These are phyloP conservation scores for Peromyscus californicus DNA, from an alignment of 2,113 vertebrate genomes.

Conservation along the genomic window DNA sequence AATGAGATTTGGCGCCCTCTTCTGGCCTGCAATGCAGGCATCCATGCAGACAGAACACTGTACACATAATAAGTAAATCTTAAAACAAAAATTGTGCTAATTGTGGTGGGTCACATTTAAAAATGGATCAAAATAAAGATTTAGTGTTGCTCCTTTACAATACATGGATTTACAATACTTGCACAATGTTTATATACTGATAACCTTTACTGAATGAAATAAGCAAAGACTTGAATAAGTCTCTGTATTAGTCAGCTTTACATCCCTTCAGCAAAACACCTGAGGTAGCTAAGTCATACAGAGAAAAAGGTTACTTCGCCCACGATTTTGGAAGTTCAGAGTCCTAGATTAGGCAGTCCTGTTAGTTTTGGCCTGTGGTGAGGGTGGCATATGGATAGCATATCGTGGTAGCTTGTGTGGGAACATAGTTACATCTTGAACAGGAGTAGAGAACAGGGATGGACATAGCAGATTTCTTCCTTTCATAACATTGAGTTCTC, in stretches of 20 bases:
- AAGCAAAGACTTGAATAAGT: constrained; percentile 43
- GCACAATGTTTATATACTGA: background rate
- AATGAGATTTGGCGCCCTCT: background rate
- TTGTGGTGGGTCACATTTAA: background rate
- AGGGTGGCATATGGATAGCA: background rate
- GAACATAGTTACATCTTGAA: background rate
- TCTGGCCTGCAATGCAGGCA: background rate
- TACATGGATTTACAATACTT: background rate
- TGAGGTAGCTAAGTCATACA: background rate
- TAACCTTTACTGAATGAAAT: constrained; percentile 14
- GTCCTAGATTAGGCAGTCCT: background rate
- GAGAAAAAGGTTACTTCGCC: background rate
- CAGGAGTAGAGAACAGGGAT: background rate
- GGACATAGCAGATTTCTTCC: background rate
- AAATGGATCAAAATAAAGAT: background rate
- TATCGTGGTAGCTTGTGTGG: background rate
- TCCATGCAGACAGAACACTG: background rate
- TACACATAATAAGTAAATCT: background rate
- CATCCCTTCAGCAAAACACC: background rate
- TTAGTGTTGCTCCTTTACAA: background rate
- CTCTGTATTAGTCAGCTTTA: background rate
- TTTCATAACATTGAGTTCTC: background rate
- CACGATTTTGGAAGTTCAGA: background rate
- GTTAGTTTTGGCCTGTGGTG: background rate
- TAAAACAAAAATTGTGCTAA: background rate